Conservation (phyloP, 2,797 vertebrate species). For the Pantherophis vulpinus region DNA sequence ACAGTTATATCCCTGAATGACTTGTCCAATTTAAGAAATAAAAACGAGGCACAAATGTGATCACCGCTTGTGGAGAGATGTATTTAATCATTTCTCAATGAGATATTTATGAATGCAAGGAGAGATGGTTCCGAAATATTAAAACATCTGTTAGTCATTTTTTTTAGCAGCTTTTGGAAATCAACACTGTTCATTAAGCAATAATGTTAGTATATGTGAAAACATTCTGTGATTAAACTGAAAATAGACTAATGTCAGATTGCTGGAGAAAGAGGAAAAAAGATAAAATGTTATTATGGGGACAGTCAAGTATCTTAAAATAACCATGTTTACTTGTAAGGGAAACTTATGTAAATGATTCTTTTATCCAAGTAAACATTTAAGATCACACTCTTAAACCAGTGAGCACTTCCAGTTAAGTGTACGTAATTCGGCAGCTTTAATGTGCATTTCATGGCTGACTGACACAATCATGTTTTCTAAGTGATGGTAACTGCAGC, state of each 20-base stretch:
- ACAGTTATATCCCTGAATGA: neutral
- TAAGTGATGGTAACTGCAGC: neutral
- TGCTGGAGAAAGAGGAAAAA: neutral
- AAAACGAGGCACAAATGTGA: slow-evolving; percentile 3
- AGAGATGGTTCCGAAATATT: slow-evolving; percentile 49
- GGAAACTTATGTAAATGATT: neutral
- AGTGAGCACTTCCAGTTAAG: neutral
- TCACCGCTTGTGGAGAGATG: slow-evolving; percentile 41
- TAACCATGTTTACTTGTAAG: neutral
- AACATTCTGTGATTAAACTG: slow-evolving; percentile 49
- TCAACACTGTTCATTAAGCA: slow-evolving; percentile 63
- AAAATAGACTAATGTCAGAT: slow-evolving; percentile 56
- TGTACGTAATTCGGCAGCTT: neutral
- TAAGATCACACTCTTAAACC: neutral
- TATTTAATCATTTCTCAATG: slow-evolving; percentile 60
- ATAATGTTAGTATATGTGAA: slow-evolving; percentile 60
- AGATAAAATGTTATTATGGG: neutral
- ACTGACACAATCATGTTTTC: neutral
- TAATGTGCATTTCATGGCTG: neutral
- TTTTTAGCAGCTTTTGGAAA: slow-evolving; percentile 59
- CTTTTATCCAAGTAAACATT: neutral
- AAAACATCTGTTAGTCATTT: slow-evolving; percentile 55
- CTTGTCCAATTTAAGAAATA: neutral
- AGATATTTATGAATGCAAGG: slow-evolving; percentile 52
- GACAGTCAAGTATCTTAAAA: neutral